Percentiles rank a stretch among this genome's conserved stretches.
These are phyloP conservation scores for Psittacula derbiana DNA, from an alignment of 2,797 vertebrate species.

Conservation along the genomic window DNA sequence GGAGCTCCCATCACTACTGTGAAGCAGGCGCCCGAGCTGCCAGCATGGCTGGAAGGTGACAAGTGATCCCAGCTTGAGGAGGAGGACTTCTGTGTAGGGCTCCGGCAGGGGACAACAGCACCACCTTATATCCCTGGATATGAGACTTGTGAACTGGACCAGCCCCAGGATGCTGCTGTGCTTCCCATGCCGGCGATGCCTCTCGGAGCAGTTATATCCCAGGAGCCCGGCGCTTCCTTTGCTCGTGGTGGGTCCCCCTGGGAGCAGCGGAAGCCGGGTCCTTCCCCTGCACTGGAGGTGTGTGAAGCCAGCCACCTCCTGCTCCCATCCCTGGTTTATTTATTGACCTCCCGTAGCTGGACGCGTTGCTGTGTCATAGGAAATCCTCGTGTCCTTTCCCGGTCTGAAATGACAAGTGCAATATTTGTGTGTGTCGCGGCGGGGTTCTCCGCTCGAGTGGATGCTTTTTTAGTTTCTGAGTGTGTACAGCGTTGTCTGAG, in stretches of 20 bases:
- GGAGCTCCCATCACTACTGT: slow-evolving; percentile 48
- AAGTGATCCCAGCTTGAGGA: background rate
- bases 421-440: slow-evolving; percentile 82
- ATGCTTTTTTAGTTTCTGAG: background rate
- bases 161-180: background rate
- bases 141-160: background rate
- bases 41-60: background rate
- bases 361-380: slow-evolving; percentile 79
- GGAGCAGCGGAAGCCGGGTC: background rate
- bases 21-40: background rate
- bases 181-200: background rate
- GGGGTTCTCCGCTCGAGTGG: slow-evolving; percentile 64
- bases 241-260: background rate
- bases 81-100: background rate
- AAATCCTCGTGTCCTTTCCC: slow-evolving; percentile 71
- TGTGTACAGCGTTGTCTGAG: slow-evolving; percentile 42
- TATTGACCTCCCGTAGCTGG: slow-evolving; percentile 87
- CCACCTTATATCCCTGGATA: accelerated
- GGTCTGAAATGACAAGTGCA: slow-evolving; percentile 90
- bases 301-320: background rate
- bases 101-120: background rate
- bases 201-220: background rate
- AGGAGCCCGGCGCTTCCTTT: background rate
- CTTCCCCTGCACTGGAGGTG: background rate
- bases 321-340: slow-evolving; percentile 79